phyloP scores from a whole-genome alignment of 2,888 invertebrate species.

The Noctua janthina region DNA sequence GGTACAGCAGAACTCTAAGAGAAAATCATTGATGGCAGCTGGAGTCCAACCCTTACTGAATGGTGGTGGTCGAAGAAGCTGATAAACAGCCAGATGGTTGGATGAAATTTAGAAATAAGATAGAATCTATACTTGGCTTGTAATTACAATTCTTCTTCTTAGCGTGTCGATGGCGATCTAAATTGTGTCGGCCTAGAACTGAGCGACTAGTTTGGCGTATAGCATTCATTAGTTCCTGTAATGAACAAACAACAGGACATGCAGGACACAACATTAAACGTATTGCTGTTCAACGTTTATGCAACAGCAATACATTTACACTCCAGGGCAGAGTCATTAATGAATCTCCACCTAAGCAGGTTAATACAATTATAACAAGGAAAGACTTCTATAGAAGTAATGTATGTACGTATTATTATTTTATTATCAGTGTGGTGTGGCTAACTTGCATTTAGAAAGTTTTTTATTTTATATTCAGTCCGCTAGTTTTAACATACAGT shows the following conservation, averaged over 20 bases:
- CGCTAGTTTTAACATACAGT: constrained; percentile 21
- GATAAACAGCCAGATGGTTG: not conserved
- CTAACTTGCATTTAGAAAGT: not conserved
- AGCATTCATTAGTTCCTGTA: too few relatives aligned
- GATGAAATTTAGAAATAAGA: not conserved
- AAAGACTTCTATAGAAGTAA: not conserved
- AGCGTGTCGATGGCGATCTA: too few relatives aligned
- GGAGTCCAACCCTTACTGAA: not conserved
- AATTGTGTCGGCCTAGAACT: too few relatives aligned
- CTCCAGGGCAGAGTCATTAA: too few relatives aligned
- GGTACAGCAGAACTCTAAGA: not conserved
- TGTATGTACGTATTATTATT: not conserved
- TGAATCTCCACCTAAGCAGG: too few relatives aligned
- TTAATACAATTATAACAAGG: not conserved
- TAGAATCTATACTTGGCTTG: not conserved
- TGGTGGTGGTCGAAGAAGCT: not conserved
- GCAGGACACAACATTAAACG: too few relatives aligned
- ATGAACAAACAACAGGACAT: too few relatives aligned
- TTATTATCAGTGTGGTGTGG: not conserved
- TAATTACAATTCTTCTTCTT: too few relatives aligned
- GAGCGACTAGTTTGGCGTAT: too few relatives aligned
- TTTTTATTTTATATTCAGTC: constrained; percentile 9
- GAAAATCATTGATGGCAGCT: not conserved
- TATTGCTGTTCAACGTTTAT: too few relatives aligned
- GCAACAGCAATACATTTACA: too few relatives aligned